These are phyloP conservation scores for Trichopoda pennipes DNA, from an alignment of 2,888 invertebrate genomes.

Conservation along the genomic window DNA sequence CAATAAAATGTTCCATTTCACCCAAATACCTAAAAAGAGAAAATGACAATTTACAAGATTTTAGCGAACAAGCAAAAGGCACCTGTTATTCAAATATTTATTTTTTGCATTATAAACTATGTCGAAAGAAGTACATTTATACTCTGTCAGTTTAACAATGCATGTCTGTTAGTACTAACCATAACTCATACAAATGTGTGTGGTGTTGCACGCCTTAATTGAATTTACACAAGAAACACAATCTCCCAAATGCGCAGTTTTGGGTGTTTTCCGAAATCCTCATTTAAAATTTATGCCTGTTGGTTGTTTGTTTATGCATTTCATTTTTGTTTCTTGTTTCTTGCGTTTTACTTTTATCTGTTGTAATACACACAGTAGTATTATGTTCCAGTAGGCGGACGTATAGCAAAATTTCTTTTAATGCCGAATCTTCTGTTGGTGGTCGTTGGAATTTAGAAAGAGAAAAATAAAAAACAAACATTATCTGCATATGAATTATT, in stretches of 20 bases:
- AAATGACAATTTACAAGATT: constrained; percentile 41
- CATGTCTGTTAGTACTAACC: background rate
- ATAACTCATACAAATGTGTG: constrained; percentile 41
- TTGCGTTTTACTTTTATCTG: background rate
- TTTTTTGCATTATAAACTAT: constrained; percentile 55
- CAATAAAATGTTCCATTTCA: constrained; percentile 24
- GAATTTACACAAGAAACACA: constrained; percentile 50
- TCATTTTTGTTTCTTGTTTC: constrained; percentile 28
- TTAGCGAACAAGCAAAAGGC: constrained; percentile 28
- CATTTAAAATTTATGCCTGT: constrained; percentile 53
- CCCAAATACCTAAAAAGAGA: constrained; percentile 35
- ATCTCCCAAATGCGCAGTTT: constrained; percentile 61
- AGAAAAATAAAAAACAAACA: background rate
- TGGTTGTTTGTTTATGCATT: constrained; percentile 53
- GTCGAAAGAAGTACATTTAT: constrained; percentile 35
- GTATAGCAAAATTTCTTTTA: constrained; percentile 50
- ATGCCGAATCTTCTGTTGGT: constrained; percentile 40
- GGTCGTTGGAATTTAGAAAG: constrained; percentile 55
- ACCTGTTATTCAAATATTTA: constrained; percentile 54
- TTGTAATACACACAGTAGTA: constrained; percentile 26
- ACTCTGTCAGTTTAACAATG: constrained; percentile 56
- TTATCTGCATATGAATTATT: constrained; percentile 51
- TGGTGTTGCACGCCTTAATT: constrained; percentile 59
- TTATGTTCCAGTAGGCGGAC: constrained; percentile 62
- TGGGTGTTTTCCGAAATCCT: constrained; percentile 48